Conservation (phyloP, 2,888 invertebrate genomes). For the Callyntrura sp. region DNA sequence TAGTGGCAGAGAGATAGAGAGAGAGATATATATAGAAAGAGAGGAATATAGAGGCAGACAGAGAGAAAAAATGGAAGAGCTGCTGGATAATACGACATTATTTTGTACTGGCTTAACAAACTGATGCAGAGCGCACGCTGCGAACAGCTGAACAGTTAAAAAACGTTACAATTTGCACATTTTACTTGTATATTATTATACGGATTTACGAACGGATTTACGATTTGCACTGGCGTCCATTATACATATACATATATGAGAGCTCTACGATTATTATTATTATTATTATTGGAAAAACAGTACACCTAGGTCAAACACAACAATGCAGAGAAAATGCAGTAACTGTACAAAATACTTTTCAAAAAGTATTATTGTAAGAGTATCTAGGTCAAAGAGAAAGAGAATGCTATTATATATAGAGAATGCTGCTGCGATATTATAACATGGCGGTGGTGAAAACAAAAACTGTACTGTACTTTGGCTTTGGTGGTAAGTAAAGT, state of each 20-base stretch:
- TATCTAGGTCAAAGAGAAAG: constrained; percentile 1
- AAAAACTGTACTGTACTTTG: background rate
- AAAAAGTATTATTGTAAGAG: constrained; percentile 50
- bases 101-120: constrained; percentile 17
- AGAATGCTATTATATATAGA: background rate
- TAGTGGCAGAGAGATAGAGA: constrained; percentile 47
- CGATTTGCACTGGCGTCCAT: constrained; percentile 47
- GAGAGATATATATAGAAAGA: constrained; percentile 51
- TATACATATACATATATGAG: constrained; percentile 14
- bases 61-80: constrained; percentile 30
- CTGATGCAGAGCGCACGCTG: constrained; percentile 32
- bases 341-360: constrained; percentile 19
- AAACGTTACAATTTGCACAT: constrained; percentile 18
- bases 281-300: background rate
- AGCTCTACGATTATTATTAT: constrained; percentile 38
- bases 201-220: constrained; percentile 14
- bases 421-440: constrained; percentile 30
- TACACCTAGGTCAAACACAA: constrained; percentile 15
- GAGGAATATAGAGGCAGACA: constrained; percentile 28
- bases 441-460: constrained; percentile 41
- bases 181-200: constrained; percentile 24
- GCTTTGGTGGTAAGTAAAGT: constrained; percentile 22
- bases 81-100: constrained; percentile 13
- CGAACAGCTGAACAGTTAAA: constrained; percentile 44
- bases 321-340: constrained; percentile 32